phyloP scores from a whole-genome alignment of 2,888 invertebrate species.

The Dermolepida albohirtum region DNA sequence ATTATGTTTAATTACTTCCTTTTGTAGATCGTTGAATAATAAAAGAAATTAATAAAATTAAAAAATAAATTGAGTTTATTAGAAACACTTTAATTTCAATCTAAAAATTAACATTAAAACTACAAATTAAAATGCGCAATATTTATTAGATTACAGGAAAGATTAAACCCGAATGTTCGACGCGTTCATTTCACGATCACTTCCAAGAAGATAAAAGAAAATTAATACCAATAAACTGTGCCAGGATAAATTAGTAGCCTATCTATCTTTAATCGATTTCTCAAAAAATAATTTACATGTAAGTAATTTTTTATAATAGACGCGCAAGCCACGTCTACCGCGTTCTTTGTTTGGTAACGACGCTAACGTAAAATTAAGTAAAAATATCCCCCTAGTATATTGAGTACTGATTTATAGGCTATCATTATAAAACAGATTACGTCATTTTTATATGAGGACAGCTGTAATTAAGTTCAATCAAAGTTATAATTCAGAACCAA shows the following conservation, averaged over 20 bases:
- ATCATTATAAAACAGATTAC: constrained; percentile 44
- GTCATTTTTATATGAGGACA: constrained; percentile 43
- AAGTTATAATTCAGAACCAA: constrained; percentile 44
- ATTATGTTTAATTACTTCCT: too few relatives aligned
- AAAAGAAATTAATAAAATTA: too few relatives aligned
- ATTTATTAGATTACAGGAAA: too few relatives aligned
- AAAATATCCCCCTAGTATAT: constrained; percentile 25
- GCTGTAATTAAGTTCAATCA: constrained; percentile 45
- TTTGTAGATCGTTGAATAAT: too few relatives aligned
- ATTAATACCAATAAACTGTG: too few relatives aligned
- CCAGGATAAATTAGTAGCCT: constrained; percentile 11
- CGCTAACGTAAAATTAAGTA: constrained; percentile 23
- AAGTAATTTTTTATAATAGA: constrained; percentile 20
- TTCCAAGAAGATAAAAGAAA: too few relatives aligned
- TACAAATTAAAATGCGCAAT: too few relatives aligned
- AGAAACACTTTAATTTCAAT: too few relatives aligned
- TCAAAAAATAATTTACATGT: constrained; percentile 6
- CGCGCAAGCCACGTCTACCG: neutral
- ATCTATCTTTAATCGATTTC: constrained; percentile 26
- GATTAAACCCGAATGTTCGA: too few relatives aligned
- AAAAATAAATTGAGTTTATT: too few relatives aligned
- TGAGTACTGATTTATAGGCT: constrained; percentile 39
- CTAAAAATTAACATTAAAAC: too few relatives aligned
- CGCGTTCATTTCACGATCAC: too few relatives aligned
- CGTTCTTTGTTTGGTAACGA: constrained; percentile 1